These are phyloP conservation scores for Drosophila infuscata DNA, from an alignment of 2,888 invertebrate genomes.

Conservation along the genomic window DNA sequence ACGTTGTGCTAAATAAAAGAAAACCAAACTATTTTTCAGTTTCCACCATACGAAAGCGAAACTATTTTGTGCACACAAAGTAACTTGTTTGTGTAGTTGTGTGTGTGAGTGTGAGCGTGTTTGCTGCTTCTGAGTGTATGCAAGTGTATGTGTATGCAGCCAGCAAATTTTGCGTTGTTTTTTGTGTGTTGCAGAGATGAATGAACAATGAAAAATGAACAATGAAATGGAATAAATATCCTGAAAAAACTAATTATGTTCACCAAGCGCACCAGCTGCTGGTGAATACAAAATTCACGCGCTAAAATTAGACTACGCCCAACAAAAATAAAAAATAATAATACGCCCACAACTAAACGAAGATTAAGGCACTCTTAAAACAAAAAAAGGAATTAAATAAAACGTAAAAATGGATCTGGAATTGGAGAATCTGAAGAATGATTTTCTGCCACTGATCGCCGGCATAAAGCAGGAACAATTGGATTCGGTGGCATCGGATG, in stretches of 20 bases:
- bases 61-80: conserved; percentile 46
- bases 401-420: conserved; percentile 83
- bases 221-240: conserved; percentile 53
- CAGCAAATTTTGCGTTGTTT: conserved; percentile 39
- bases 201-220: conserved; percentile 56
- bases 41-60: conserved; percentile 56
- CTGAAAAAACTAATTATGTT: conserved; percentile 51
- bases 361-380: conserved; percentile 22
- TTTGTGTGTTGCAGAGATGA: conserved; percentile 32
- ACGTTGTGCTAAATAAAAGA: conserved; percentile 27
- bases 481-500: conserved; percentile 78
- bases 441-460: conserved; percentile 83
- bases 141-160: conserved; percentile 19
- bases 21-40: conserved; percentile 15
- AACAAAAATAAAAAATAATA: conserved; percentile 7
- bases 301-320: conserved; percentile 57
- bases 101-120: conserved; percentile 18
- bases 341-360: conserved; percentile 11
- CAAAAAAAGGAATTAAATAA: conserved; percentile 1
- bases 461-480: conserved; percentile 84
- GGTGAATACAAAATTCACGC: conserved; percentile 46
- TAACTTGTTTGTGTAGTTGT: conserved; percentile 47
- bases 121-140: conserved; percentile 16
- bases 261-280: conserved; percentile 51
- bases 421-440: conserved; percentile 84